Base-by-base conservation (phyloP, 2,113 vertebrate species). In the Upupa epops region DNA sequence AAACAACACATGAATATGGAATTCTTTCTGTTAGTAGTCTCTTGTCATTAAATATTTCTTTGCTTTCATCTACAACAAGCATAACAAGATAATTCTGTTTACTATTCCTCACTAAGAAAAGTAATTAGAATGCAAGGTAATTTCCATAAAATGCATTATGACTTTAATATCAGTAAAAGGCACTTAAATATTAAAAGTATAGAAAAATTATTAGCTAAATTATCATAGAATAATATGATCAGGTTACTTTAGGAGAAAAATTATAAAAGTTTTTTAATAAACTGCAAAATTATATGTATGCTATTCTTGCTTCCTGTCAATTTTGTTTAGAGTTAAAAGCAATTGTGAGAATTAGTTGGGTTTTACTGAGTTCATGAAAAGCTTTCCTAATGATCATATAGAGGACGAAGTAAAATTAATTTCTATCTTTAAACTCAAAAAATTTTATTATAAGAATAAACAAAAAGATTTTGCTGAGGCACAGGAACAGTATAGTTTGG, bases 281-380 rank as follows among this genome's bases (percentile, higher is more conserved):
- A 97, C 96, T 96, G 96, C 95, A 97, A 98, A 98, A 97, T 97
- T 98, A 96, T 97, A 96, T 96, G 96, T 94, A 92, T 97, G 95
- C 95, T 96, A 94, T 96, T 96, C 96, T 96, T 97, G 97, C 97
- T 97, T 97, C 97, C 96, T 98, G 98, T 98, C 98, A 98, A 98
- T 98, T 98, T 98, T 98, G 98, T 99, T 99, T 98, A 98, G 98
- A 98, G 98, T 98, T 95, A 98, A 97, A 98, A 97, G 98, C 98
- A 96, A 90, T 97, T 89, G 93, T 26, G 55, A 96, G 98, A 98
- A 98, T 98, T 98, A 97, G 97, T 97, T 97, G 97, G 97, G 94
- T 95, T 98, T 98, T 97, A 97, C 97, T 96, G 91, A 96, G 95
- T 96, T 98, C 97, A 98, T 98, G 98, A 98, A 98, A 97, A 97